Conservation (phyloP, 2,113 vertebrate genomes). For the Saccopteryx bilineata region DNA sequence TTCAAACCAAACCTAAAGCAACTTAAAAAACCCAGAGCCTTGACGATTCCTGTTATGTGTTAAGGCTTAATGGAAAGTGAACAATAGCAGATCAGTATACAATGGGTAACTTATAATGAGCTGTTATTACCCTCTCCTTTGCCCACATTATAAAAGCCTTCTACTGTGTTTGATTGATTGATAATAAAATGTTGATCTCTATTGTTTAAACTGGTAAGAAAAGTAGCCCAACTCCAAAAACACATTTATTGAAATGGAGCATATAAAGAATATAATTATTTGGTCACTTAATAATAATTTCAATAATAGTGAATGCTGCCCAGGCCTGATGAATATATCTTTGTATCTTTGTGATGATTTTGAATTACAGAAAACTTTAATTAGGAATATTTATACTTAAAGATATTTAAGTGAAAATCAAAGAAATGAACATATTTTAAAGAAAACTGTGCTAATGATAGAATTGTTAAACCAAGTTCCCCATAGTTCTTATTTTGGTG, state of each 20-base stretch:
- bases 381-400: constrained; percentile 69
- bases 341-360: constrained; percentile 72
- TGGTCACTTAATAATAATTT: constrained; percentile 70
- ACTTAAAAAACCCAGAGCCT: constrained; percentile 19
- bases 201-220: constrained; percentile 72
- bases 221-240: constrained; percentile 68
- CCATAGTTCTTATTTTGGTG: constrained; percentile 8
- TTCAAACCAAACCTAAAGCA: constrained; percentile 55
- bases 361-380: constrained; percentile 66
- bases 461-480: constrained; percentile 53
- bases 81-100: constrained; percentile 53
- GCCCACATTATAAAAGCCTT: constrained; percentile 61
- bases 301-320: not conserved
- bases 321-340: constrained; percentile 54
- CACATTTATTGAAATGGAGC: constrained; percentile 73
- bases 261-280: constrained; percentile 64
- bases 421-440: constrained; percentile 48
- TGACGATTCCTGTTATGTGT: not conserved
- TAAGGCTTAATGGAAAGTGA: constrained; percentile 57
- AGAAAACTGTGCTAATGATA: constrained; percentile 39
- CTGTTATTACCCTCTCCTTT: constrained; percentile 62
- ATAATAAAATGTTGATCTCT: constrained; percentile 72
- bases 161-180: constrained; percentile 75
- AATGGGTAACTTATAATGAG: constrained; percentile 13
- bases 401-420: constrained; percentile 59